A percentile compares a stretch with the other conserved stretches of the same genome.
phyloP scores from a whole-genome alignment of 2,797 vertebrate genomes.

The Siniperca undulata region DNA sequence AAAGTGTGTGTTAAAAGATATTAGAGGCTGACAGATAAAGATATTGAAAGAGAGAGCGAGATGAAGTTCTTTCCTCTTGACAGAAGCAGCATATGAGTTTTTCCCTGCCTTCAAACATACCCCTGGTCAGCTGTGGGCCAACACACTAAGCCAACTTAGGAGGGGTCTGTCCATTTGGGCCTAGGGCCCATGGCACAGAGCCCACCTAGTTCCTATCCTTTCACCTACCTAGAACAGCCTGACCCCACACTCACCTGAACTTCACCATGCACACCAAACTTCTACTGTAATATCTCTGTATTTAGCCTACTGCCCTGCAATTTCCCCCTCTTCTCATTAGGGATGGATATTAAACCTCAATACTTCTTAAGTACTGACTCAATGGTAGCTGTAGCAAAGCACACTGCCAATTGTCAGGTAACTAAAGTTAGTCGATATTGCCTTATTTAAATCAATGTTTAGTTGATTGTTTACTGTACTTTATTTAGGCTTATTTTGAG shows the following conservation, averaged over 20 bases:
- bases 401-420: neutral
- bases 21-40: slow-evolving; percentile 26
- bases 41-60: slow-evolving; percentile 5
- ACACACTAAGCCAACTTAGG: slow-evolving; percentile 69
- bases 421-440: neutral
- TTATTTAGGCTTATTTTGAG: neutral
- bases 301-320: neutral
- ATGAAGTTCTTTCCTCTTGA: slow-evolving; percentile 48
- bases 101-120: slow-evolving; percentile 69
- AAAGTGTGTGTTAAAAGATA: slow-evolving; percentile 28
- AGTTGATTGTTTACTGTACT: neutral
- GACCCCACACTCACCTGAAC: slow-evolving; percentile 47
- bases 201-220: slow-evolving; percentile 65
- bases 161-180: slow-evolving; percentile 74
- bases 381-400: neutral
- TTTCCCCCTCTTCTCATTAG: neutral
- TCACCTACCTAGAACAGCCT: slow-evolving; percentile 57
- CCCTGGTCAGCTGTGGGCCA: slow-evolving; percentile 70
- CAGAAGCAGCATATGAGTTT: slow-evolving; percentile 55
- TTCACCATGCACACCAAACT: slow-evolving; percentile 1
- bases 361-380: neutral
- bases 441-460: neutral
- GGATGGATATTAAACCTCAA: neutral
- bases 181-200: slow-evolving; percentile 60
- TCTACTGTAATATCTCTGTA: slow-evolving; percentile 5